These are phyloP conservation scores for Creontiades dilutus DNA, from an alignment of 2,888 invertebrate genomes.

Conservation along the genomic window DNA sequence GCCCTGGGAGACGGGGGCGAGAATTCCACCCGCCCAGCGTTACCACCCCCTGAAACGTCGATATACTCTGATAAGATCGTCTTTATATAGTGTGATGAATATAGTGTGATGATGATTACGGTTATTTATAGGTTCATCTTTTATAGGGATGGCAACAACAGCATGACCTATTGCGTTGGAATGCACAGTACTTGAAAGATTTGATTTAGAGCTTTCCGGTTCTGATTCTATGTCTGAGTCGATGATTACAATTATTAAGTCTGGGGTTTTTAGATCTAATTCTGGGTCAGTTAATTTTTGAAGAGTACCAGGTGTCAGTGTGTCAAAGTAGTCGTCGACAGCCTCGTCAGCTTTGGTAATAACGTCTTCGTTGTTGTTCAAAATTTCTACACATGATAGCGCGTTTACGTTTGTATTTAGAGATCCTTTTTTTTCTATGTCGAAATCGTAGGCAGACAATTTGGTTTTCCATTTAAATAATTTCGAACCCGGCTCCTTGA, in stretches of 20 bases:
- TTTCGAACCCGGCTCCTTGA: too few species aligned
- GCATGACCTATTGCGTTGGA: too few species aligned
- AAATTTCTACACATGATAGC: conserved; percentile 14
- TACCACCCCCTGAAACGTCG: too few species aligned
- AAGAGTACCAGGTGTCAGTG: neutral
- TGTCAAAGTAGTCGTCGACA: conserved; percentile 22
- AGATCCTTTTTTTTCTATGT: conserved; percentile 74
- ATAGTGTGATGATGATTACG: too few species aligned
- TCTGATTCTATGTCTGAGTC: conserved; percentile 48
- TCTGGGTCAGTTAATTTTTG: neutral
- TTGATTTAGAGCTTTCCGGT: too few species aligned
- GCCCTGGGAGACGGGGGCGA: too few species aligned
- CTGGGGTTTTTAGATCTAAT: neutral
- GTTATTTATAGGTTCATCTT: too few species aligned
- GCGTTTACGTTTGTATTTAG: conserved; percentile 44
- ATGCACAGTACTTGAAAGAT: too few species aligned
- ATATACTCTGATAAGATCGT: too few species aligned
- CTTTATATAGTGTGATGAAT: too few species aligned
- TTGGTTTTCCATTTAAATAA: conserved; percentile 77
- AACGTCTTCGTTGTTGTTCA: conserved; percentile 4
- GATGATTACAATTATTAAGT: conserved; percentile 19
- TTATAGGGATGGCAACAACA: too few species aligned
- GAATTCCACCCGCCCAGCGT: too few species aligned
- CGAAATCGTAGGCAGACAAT: conserved; percentile 77
- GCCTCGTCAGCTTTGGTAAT: neutral